These are phyloP conservation scores for Argyrosomus regius DNA, from an alignment of 2,797 vertebrate genomes.

Conservation along the genomic window DNA sequence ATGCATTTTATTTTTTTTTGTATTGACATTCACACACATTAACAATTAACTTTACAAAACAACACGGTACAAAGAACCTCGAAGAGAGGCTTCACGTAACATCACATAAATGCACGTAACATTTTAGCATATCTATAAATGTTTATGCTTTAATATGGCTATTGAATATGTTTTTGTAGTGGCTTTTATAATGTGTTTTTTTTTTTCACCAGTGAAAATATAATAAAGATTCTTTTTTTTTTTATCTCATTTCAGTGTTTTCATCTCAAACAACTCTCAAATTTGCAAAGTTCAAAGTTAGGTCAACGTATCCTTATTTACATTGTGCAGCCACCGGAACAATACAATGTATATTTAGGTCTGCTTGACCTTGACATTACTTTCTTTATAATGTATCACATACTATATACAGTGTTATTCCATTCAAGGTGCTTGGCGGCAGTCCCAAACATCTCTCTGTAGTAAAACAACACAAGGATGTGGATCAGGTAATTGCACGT, in stretches of 20 bases:
- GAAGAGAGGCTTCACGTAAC: too few species aligned
- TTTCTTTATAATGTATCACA: constrained; percentile 19
- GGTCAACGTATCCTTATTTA: constrained; percentile 27
- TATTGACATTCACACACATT: too few species aligned
- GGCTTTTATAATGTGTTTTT: not conserved
- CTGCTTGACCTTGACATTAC: constrained; percentile 17
- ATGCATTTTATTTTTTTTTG: too few species aligned
- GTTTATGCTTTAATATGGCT: not conserved
- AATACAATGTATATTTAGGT: constrained; percentile 28
- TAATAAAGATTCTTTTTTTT: constrained; percentile 8
- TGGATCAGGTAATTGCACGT: constrained; percentile 47
- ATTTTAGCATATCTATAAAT: too few species aligned
- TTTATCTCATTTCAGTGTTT: constrained; percentile 14
- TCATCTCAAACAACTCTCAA: constrained; percentile 3
- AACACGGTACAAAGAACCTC: too few species aligned
- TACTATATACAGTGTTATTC: constrained; percentile 27
- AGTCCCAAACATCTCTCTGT: constrained; percentile 43
- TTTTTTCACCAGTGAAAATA: not conserved
- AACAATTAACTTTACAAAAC: too few species aligned
- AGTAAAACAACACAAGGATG: constrained; percentile 64
- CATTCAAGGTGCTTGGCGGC: constrained; percentile 47
- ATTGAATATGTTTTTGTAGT: not conserved
- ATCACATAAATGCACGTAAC: too few species aligned
- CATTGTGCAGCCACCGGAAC: not conserved
- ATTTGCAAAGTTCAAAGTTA: constrained; percentile 26